Conservation (phyloP, 2,797 vertebrate genomes). For the Peromyscus nudipes region DNA sequence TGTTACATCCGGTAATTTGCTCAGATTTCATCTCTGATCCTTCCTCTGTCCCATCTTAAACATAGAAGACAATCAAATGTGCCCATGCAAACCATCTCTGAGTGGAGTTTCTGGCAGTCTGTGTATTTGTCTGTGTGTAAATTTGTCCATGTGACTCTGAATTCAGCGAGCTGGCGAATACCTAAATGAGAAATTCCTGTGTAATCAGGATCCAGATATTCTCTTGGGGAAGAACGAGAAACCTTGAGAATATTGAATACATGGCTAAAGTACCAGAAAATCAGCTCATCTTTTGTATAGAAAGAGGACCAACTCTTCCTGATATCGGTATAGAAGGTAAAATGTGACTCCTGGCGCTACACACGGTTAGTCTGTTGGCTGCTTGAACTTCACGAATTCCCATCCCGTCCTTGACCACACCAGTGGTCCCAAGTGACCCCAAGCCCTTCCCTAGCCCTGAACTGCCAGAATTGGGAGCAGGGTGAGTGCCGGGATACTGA, state of each 20-base stretch:
- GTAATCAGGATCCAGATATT: neutral
- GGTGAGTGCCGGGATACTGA: neutral
- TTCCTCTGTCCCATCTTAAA: constrained; percentile 22
- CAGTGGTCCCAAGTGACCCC: neutral
- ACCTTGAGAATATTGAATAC: neutral
- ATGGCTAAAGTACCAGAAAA: constrained; percentile 33
- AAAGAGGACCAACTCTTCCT: neutral
- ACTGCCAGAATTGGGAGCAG: neutral
- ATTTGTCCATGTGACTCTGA: neutral
- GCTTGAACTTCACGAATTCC: neutral
- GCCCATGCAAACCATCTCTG: neutral
- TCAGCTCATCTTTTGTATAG: neutral
- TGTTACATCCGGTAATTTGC: neutral
- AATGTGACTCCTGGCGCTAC: neutral
- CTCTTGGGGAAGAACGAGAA: constrained; percentile 2
- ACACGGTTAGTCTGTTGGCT: neutral
- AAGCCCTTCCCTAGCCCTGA: rapidly evolving
- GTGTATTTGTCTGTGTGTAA: neutral
- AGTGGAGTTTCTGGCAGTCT: neutral
- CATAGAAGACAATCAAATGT: neutral
- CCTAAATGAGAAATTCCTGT: neutral
- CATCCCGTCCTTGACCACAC: rapidly evolving
- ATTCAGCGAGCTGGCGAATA: neutral
- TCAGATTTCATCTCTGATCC: neutral
- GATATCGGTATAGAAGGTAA: neutral